These are phyloP conservation scores for Enteromius fasciolatus DNA, from an alignment of 2,797 vertebrate species.

Conservation along the genomic window DNA sequence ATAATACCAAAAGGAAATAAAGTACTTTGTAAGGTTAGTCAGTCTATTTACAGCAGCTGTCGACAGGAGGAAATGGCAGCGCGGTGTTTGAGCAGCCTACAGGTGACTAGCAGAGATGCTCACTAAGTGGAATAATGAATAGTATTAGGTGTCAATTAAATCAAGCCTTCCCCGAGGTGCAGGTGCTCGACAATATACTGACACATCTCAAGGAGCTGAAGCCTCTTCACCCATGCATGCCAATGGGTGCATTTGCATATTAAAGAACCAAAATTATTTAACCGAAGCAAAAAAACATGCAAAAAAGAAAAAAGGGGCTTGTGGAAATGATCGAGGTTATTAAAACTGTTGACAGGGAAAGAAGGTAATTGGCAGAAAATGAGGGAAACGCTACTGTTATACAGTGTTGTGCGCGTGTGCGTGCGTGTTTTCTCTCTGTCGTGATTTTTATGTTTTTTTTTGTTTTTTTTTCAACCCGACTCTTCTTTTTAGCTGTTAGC, in stretches of 20 bases:
- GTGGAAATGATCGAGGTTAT: slow-evolving; percentile 98
- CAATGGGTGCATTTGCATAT: slow-evolving; percentile 95
- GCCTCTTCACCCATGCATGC: slow-evolving; percentile 97
- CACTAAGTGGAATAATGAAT: slow-evolving; percentile 99
- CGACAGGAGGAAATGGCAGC: slow-evolving; percentile 84
- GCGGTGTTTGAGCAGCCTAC: slow-evolving; percentile 82
- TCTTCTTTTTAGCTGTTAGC: slow-evolving; percentile 79
- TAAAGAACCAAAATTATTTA: slow-evolving; percentile 99
- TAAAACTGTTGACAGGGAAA: slow-evolving; percentile 99
- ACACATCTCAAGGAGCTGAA: slow-evolving; percentile 92
- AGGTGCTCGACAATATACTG: slow-evolving; percentile 97
- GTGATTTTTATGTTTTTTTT: neutral
- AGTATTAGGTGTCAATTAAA: slow-evolving; percentile 99
- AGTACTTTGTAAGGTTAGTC: slow-evolving; percentile 30
- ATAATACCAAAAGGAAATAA: slow-evolving; percentile 14
- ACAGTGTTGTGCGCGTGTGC: slow-evolving; percentile 81
- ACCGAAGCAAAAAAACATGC: slow-evolving; percentile 84
- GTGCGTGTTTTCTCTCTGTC: slow-evolving; percentile 48
- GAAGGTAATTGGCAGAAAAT: slow-evolving; percentile 99
- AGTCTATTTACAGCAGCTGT: slow-evolving; percentile 90
- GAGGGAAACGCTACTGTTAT: slow-evolving; percentile 97
- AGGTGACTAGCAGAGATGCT: slow-evolving; percentile 98
- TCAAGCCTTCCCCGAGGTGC: slow-evolving; percentile 92
- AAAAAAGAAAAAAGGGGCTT: slow-evolving; percentile 86
- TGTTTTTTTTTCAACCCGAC: slow-evolving; percentile 28